Conservation (phyloP, 2,113 vertebrate species). For the Myiagra hebetior region DNA sequence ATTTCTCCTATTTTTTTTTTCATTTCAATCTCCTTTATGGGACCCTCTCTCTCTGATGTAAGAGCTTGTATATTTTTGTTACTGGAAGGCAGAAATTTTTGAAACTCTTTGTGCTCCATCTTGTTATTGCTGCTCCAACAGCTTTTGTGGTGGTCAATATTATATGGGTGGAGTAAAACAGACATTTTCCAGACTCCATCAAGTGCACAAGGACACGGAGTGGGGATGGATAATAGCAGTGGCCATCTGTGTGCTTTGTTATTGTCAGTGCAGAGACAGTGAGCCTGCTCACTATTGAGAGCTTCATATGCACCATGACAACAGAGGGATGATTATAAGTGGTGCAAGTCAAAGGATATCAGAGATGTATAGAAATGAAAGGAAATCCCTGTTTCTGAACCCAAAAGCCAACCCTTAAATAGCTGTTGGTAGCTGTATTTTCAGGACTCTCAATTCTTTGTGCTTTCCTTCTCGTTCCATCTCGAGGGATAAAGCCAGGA, state of each 20-base stretch:
- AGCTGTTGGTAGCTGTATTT: background rate
- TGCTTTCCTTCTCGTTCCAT: background rate
- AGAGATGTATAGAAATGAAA: conserved; percentile 9
- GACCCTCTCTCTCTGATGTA: background rate
- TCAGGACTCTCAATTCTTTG: background rate
- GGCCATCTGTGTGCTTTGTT: background rate
- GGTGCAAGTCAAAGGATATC: background rate
- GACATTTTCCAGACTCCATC: background rate
- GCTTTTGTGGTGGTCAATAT: background rate
- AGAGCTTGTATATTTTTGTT: rapidly evolving
- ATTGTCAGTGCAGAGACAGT: background rate
- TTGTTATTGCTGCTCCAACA: background rate
- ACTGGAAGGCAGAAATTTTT: background rate
- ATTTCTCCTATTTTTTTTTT: background rate
- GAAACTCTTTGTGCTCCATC: background rate
- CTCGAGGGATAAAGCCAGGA: background rate
- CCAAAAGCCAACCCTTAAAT: background rate
- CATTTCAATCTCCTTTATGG: background rate
- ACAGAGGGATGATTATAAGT: background rate
- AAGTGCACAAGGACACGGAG: background rate
- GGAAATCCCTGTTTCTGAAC: background rate
- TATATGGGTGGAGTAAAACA: background rate
- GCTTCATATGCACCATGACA: background rate
- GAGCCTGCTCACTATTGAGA: background rate
- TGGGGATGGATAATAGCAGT: background rate